Percentiles rank a stretch among this genome's conserved stretches.
These are phyloP conservation scores for Drosophila mercatorum DNA, from an alignment of 2,888 invertebrate genomes.

Conservation along the genomic window DNA sequence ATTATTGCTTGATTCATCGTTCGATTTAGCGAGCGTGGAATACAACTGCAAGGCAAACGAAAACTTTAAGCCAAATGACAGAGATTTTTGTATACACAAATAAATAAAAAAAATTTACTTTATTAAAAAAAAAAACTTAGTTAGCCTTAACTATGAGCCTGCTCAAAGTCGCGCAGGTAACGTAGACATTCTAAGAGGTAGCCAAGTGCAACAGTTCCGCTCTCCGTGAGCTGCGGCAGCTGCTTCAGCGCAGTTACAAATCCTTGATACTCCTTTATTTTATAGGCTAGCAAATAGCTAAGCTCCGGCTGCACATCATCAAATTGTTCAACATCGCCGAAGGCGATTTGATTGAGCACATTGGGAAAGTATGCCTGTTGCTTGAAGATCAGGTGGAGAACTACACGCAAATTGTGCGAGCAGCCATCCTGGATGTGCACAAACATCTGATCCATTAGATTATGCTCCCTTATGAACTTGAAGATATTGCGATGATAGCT, in stretches of 20 bases:
- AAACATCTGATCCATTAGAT: constrained; percentile 87
- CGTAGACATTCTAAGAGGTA: constrained; percentile 75
- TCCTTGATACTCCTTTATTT: constrained; percentile 76
- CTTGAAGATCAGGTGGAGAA: constrained; percentile 82
- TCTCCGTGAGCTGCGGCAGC: constrained; percentile 65
- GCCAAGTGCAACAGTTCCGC: constrained; percentile 68
- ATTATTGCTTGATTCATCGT: constrained; percentile 52
- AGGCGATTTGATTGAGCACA: constrained; percentile 83
- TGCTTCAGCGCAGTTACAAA: constrained; percentile 65
- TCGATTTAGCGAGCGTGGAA: constrained; percentile 63
- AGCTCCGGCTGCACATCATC: constrained; percentile 69
- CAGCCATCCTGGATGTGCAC: constrained; percentile 87
- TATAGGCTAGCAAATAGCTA: constrained; percentile 66
- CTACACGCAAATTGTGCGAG: constrained; percentile 88
- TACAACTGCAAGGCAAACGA: constrained; percentile 69
- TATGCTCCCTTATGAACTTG: constrained; percentile 88
- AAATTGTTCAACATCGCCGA: constrained; percentile 76
- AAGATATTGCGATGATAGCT: constrained; percentile 87
- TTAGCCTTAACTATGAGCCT: constrained; percentile 26
- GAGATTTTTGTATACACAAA: neutral
- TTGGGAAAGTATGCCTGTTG: constrained; percentile 81
- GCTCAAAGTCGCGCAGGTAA: constrained; percentile 55
- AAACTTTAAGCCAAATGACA: constrained; percentile 8
- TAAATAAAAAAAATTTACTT: constrained; percentile 37
- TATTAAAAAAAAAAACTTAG: constrained; percentile 17